Conservation (phyloP, 2,888 invertebrate species). For the Caenorhabditis sp. region DNA sequence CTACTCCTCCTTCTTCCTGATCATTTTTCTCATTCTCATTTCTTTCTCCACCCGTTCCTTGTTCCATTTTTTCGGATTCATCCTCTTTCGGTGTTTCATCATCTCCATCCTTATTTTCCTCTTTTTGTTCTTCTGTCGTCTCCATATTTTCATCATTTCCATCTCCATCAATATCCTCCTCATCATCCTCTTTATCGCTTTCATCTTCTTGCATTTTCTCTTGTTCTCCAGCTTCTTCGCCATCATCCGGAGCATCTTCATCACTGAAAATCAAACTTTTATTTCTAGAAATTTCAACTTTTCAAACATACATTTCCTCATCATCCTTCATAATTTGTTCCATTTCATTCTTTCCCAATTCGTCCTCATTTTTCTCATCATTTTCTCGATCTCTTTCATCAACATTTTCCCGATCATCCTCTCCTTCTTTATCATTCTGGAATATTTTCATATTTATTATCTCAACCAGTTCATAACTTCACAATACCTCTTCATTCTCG, state of each 20-base stretch:
- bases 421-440: conserved; percentile 41
- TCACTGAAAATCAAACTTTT: not conserved
- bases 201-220: conserved; percentile 20
- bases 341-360: conserved; percentile 65
- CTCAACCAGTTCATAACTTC: too few relatives aligned
- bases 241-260: conserved; percentile 9
- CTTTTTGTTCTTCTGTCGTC: conserved; percentile 45
- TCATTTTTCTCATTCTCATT: conserved; percentile 45
- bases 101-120: conserved; percentile 18
- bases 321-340: conserved; percentile 72
- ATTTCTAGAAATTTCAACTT: not conserved
- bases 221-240: conserved; percentile 64
- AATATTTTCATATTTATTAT: conserved; percentile 72
- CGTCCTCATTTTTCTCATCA: conserved; percentile 71
- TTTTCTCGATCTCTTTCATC: conserved; percentile 61
- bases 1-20: conserved; percentile 42
- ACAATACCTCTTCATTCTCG: conserved; percentile 13
- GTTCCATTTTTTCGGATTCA: conserved; percentile 38
- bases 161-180: conserved; percentile 71
- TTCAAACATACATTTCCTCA: conserved; percentile 72
- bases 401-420: conserved; percentile 68
- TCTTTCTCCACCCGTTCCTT: conserved; percentile 43
- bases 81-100: conserved; percentile 39
- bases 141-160: conserved; percentile 48
- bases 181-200: conserved; percentile 74